Conservation (phyloP, 2,888 invertebrate genomes). For the Beris chalybata region DNA sequence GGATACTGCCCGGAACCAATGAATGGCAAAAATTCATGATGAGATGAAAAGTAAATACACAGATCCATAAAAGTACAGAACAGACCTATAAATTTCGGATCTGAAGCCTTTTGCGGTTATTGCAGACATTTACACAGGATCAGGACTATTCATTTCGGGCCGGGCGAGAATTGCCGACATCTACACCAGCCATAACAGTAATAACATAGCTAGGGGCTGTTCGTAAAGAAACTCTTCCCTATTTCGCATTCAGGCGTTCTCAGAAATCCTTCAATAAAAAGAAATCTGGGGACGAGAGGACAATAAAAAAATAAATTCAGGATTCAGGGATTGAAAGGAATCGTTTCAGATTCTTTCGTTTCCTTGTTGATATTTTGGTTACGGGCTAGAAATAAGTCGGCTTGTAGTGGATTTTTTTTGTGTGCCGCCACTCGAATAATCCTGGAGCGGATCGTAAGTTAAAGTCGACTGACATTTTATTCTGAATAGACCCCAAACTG, state of each 20-base stretch:
- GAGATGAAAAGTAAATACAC: slow-evolving; percentile 25
- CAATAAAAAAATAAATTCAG: slow-evolving; percentile 28
- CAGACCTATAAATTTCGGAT: slow-evolving; percentile 22
- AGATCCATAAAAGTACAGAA: slow-evolving; percentile 27
- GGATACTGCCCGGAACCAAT: neutral
- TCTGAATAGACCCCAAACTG: neutral
- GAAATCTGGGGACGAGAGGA: slow-evolving; percentile 12
- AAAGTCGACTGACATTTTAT: slow-evolving; percentile 14
- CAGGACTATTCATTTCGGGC: slow-evolving; percentile 16
- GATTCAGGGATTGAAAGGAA: slow-evolving; percentile 24
- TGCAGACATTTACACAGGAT: slow-evolving; percentile 32
- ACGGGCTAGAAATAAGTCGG: no score
- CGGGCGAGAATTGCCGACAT: slow-evolving; percentile 10
- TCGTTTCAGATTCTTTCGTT: slow-evolving; percentile 16
- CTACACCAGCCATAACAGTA: slow-evolving; percentile 18
- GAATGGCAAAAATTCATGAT: slow-evolving; percentile 25
- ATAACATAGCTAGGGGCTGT: slow-evolving; percentile 14
- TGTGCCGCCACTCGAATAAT: slow-evolving; percentile 20
- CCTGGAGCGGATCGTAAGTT: slow-evolving; percentile 18
- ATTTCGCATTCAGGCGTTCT: neutral
- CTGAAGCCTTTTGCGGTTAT: slow-evolving; percentile 32
- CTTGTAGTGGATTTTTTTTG: no score
- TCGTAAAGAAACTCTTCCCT: slow-evolving; percentile 11
- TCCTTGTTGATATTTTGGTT: neutral
- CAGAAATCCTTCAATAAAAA: slow-evolving; percentile 10